Percentiles rank a stretch among this genome's conserved stretches.
These are phyloP conservation scores for Pristionchus exspectatus DNA, from an alignment of 2,888 invertebrate genomes.

Conservation along the genomic window DNA sequence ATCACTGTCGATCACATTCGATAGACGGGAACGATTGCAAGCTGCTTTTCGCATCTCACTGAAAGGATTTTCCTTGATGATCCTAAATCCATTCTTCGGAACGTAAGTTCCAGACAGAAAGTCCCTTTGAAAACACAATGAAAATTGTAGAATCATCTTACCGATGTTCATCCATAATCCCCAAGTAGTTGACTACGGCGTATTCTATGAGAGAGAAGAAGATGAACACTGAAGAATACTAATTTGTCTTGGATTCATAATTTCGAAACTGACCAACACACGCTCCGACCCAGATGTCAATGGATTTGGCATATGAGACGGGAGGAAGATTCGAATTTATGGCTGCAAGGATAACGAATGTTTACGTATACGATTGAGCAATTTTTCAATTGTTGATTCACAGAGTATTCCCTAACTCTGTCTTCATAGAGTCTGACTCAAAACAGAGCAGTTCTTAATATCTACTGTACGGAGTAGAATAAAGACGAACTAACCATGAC, in stretches of 20 bases:
- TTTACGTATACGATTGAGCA: no score
- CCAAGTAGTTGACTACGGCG: conserved; percentile 78
- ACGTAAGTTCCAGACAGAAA: background rate
- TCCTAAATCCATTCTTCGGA: background rate
- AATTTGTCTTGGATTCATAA: background rate
- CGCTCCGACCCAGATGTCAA: conserved; percentile 78
- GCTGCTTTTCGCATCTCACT: conserved; percentile 77
- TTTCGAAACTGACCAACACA: conserved; percentile 65
- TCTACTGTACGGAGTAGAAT: no score
- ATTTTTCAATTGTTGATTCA: no score
- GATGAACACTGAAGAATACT: conserved; percentile 69
- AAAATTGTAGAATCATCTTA: conserved; percentile 33
- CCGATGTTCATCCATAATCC: conserved; percentile 77
- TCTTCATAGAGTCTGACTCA: no score
- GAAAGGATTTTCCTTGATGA: background rate
- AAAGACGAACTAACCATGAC: conserved; percentile 68
- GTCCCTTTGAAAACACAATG: background rate
- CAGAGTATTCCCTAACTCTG: no score
- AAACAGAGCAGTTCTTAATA: no score
- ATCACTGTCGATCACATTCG: conserved; percentile 76
- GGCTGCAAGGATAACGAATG: conserved; percentile 60
- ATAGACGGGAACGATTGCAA: conserved; percentile 73
- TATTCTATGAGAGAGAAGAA: conserved; percentile 78
- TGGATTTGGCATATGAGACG: conserved; percentile 78
- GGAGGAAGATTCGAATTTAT: conserved; percentile 79